Evolutionary conservation across 2,113 vertebrate species (phyloP).

Genomic region (Pteruthius melanotis): DNA sequence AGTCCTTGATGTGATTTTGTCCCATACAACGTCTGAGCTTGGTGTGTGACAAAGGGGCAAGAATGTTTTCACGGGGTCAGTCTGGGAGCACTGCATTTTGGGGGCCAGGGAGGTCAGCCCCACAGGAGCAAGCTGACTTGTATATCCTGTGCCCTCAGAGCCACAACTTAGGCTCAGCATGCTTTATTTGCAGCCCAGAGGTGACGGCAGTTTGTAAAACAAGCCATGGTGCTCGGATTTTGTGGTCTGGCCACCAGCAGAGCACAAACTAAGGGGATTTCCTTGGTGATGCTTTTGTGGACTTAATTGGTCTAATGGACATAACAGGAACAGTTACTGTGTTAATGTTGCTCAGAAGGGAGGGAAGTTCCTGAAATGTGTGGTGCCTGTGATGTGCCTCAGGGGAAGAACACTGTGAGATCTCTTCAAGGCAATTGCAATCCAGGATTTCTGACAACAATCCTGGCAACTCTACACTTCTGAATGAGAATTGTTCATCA

Average conservation of each 20-base stretch:
- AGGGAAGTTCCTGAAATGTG: neutral
- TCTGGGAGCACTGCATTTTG: neutral
- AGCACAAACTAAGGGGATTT: neutral
- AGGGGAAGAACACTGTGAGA: neutral
- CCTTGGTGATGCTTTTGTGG: neutral
- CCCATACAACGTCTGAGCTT: neutral
- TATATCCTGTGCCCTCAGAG: neutral
- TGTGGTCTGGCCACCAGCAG: neutral
- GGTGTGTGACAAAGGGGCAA: neutral
- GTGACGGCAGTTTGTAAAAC: neutral
- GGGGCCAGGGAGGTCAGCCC: neutral
- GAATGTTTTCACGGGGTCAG: neutral
- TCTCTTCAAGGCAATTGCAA: neutral
- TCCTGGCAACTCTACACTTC: neutral
- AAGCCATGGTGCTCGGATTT: neutral
- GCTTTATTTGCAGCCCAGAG: neutral
- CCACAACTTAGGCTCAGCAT: fast-evolving
- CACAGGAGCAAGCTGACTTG: neutral
- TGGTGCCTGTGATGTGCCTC: neutral
- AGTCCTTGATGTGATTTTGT: neutral
- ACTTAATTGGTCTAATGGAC: neutral
- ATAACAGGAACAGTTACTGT: neutral
- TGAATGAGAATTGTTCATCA: neutral
- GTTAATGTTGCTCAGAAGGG: neutral
- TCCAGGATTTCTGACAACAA: neutral